Evolutionary conservation across 2,113 vertebrate species (phyloP), one percentile per base, ranked within the genome.

Genomic region (Channa argus): DNA sequence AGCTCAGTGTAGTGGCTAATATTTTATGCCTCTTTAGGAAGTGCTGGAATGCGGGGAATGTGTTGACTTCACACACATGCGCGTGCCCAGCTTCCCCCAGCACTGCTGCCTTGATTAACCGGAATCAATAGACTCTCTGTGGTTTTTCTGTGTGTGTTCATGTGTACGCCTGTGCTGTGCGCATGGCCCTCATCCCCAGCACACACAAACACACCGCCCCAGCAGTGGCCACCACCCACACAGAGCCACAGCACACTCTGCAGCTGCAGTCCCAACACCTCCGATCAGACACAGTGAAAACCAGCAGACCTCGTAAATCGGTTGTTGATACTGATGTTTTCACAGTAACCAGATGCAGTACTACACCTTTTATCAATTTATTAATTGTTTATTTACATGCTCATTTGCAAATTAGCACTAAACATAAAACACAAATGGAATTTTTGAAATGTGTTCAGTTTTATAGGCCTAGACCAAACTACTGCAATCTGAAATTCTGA

Each of bases 21-120:
- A 95, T 95, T 82, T 89, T 90, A 73, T 92, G 91, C 86, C 91
- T 92, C 91, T 87, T 92, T 94, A 87, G 93, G 92, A 95, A 96
- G 94, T 93, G 93, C 65, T 89, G 93, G 95, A 96, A 97, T 96
- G 93, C 36, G 14, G 83, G 82, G 96, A 97, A 97, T 97, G 92
- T 91, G 90, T 94, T 95, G 95, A 95, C 94, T 95, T 93, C 92
- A 94, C 93, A 92, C 46, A 87, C 90, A 79, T 24, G 24, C 56
- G 51, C 89, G 80, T 81, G 88, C 80, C 0, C 64, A 56, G 85
- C 87, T 89, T 89, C 92, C 79, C 89, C 79, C 63, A 72, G 61
- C 74, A 83, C 92, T 86, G 81, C 89, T 86, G 94, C 91, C 91
- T 92, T 86, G 82, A 91, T 91, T 92, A 86, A 86, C 81, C 55